A percentile compares a stretch with the other conserved stretches of the same genome.
Evolutionary conservation across 2,797 vertebrate species (phyloP).

Genomic region (Eospalax fontanierii): DNA sequence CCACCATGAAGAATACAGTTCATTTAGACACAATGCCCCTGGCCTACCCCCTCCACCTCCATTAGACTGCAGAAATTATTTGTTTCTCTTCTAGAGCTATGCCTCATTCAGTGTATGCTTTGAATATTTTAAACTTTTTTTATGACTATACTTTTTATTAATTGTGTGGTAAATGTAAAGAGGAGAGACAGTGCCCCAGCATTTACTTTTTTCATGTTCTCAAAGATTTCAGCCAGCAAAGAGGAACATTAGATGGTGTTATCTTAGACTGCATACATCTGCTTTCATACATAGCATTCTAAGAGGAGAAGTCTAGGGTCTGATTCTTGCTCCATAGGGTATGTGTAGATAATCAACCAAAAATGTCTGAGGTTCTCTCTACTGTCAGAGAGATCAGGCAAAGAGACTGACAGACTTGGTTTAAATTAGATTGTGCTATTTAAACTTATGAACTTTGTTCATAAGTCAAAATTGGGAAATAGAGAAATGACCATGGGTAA

Average conservation of each 20-base stretch:
- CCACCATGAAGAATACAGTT: background rate
- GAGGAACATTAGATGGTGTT: background rate
- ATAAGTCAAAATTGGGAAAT: background rate
- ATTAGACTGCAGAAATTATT: background rate
- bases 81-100: background rate
- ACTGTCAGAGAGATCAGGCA: background rate
- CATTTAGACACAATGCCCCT: too few relatives aligned
- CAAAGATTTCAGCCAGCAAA: background rate
- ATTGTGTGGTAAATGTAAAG: background rate
- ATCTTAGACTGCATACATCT: background rate
- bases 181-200: background rate
- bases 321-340: background rate
- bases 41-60: background rate
- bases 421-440: background rate
- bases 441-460: slow-evolving; percentile 5
- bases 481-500: background rate
- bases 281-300: background rate
- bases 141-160: background rate
- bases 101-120: background rate
- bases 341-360: background rate
- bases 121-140: slow-evolving; percentile 49
- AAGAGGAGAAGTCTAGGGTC: background rate
- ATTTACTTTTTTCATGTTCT: background rate
- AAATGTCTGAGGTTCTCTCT: background rate
- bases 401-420: background rate